These are phyloP conservation scores for Oryzias dopingdopingensis DNA, from an alignment of 2,797 vertebrate genomes.

Conservation along the genomic window DNA sequence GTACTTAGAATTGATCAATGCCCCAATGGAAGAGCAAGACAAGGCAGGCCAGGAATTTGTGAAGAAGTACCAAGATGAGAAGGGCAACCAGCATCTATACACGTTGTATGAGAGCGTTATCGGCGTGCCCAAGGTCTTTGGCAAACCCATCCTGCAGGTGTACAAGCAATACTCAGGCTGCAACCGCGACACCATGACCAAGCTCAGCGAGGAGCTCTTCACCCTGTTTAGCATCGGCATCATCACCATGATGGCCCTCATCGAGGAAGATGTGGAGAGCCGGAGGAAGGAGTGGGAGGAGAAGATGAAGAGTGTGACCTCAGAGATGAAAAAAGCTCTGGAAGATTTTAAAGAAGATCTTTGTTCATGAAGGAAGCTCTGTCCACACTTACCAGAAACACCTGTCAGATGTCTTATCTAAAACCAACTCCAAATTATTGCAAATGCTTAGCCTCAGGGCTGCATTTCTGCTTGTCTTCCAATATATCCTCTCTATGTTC, in stretches of 20 bases:
- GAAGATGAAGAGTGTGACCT: constrained; percentile 78
- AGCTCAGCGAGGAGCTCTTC: constrained; percentile 78
- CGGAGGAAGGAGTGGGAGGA: constrained; percentile 76
- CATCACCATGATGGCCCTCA: constrained; percentile 80
- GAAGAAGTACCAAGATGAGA: constrained; percentile 68
- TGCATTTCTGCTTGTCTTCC: too few species aligned
- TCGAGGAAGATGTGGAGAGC: constrained; percentile 76
- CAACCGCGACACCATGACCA: constrained; percentile 73
- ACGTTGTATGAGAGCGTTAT: constrained; percentile 80
- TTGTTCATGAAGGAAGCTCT: too few species aligned
- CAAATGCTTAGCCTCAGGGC: too few species aligned
- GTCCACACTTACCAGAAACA: too few species aligned
- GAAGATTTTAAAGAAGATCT: too few species aligned
- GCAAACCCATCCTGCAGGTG: constrained; percentile 77
- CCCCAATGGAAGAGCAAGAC: constrained; percentile 46
- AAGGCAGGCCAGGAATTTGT: constrained; percentile 70
- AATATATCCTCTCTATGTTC: too few species aligned
- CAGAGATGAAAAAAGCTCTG: constrained; percentile 78
- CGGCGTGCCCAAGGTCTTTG: constrained; percentile 79
- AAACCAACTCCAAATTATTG: too few species aligned
- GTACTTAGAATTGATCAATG: constrained; percentile 79
- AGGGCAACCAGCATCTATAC: constrained; percentile 81
- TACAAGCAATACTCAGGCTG: constrained; percentile 76
- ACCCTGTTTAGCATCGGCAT: constrained; percentile 83
- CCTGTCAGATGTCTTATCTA: too few species aligned